Percentiles rank a stretch among this genome's conserved stretches.
Evolutionary conservation across 2,888 invertebrate species (phyloP).

Genomic region (Sepiola atlantica): DNA sequence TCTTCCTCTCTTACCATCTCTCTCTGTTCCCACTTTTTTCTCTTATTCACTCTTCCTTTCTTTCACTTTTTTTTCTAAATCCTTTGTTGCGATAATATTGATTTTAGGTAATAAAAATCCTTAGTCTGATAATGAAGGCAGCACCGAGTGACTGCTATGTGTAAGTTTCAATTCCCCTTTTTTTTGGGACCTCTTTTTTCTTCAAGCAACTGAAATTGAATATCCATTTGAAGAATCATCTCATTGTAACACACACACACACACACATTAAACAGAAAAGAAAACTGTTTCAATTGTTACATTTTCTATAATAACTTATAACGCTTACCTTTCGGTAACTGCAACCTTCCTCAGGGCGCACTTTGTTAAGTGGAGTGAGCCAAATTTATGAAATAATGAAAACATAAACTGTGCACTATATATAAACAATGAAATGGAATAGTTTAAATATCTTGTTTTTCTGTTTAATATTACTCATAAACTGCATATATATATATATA

Average conservation of each 20-base stretch:
- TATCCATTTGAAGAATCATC: not conserved
- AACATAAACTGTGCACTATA: no score
- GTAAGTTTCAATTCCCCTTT: not conserved
- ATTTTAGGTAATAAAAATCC: conserved; percentile 13
- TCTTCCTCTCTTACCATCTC: no score
- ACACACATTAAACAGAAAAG: not conserved
- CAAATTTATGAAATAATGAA: no score
- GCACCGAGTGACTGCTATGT: not conserved
- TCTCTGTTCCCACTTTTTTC: no score
- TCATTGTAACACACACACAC: not conserved
- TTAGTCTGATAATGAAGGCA: not conserved
- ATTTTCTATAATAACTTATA: not conserved
- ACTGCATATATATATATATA: no score
- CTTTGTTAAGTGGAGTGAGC: not conserved
- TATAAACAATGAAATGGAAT: no score
- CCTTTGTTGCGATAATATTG: conserved; percentile 15
- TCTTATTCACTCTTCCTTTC: not conserved
- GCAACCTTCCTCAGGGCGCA: not conserved
- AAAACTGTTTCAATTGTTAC: not conserved
- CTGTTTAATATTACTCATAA: no score
- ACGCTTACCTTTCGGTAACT: not conserved
- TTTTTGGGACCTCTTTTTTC: not conserved
- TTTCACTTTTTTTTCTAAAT: not conserved
- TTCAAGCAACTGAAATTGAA: not conserved
- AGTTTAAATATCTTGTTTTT: no score